Evolutionary conservation across 2,113 vertebrate species (phyloP), one percentile per base, ranked within the genome.

Genomic region (Pelmatolapia mariae): DNA sequence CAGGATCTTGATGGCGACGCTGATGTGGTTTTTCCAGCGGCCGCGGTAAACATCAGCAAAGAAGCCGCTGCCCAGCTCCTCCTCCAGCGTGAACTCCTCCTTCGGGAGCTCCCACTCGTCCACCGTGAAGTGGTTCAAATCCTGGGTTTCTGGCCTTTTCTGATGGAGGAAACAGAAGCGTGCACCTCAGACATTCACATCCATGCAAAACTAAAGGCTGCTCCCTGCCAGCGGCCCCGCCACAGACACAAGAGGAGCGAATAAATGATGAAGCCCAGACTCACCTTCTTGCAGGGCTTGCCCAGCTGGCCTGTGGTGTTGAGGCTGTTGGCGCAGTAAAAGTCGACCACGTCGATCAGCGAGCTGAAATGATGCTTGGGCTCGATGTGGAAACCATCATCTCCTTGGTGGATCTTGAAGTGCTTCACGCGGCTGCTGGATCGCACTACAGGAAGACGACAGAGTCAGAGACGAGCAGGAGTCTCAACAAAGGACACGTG

Each of bases 1-100:
- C 19, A 98, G 93, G 66, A 96, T 96, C 95, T 98, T 98, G 83
- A 98, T 93, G 45, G 98, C 97, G 11, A 98, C 97, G 1, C 81
- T 93, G 19, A 97, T 96, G 12, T 85, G 81, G 83, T 94, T 94
- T 81, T 97, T 98, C 97, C 97, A 98, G 43, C 88, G 93, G 6
- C 97, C 97, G 6, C 91, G 87, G 56, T 96, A 95, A 80, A 98
- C 97, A 2, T 97, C 93, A 4, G 97, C 95, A 3, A 98, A 98
- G 90, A 92, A 96, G 8, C 97, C 97, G 0, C 91, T 93, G 15
- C 97, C 97, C 68, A 98, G 94, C 90, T 95, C 93, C 83, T 94
- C 85, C 73, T 86, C 90, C 50, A 98, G 90, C 0, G 59, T 94
- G 89, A 98, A 97, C 83, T 98, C 96, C 2, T 97, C 95, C 71